Evolutionary conservation across 1,140 invertebrate species (phyloP).

Genomic region (Nylanderia fulva): DNA sequence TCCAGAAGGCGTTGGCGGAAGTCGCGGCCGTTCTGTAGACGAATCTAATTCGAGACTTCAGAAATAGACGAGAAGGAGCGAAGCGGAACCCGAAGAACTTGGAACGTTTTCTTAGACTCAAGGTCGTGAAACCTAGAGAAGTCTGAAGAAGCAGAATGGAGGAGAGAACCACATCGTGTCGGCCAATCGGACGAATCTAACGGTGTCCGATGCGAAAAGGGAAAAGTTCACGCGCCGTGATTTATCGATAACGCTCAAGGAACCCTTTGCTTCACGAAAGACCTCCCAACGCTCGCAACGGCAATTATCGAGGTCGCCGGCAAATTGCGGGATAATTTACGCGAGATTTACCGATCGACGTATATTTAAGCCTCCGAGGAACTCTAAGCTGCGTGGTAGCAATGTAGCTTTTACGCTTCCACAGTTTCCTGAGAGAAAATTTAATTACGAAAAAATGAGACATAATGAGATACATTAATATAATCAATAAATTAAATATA

Average conservation of each 20-base stretch:
- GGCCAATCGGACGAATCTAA: conserved; percentile 48
- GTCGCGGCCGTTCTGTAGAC: conserved; percentile 21
- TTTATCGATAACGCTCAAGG: conserved; percentile 56
- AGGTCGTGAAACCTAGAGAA: conserved; percentile 42
- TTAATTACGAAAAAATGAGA: background rate
- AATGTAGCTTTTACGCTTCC: background rate
- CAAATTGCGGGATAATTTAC: conserved; percentile 54
- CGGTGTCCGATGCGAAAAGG: conserved; percentile 9
- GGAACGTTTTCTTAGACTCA: conserved; percentile 55
- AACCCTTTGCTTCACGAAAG: background rate
- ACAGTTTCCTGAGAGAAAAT: background rate
- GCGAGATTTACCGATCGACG: conserved; percentile 7
- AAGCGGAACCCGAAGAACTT: conserved; percentile 24
- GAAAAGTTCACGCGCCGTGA: conserved; percentile 31
- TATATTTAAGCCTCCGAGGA: background rate
- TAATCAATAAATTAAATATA: background rate
- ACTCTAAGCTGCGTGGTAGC: background rate
- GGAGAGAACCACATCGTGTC: background rate
- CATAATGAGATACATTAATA: background rate
- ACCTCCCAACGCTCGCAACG: conserved; percentile 6
- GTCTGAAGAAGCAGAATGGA: background rate
- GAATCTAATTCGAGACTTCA: conserved; percentile 42
- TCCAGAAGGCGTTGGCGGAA: conserved; percentile 28
- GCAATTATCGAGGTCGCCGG: conserved; percentile 52
- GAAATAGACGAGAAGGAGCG: conserved; percentile 56